Conservation (phyloP, 2,888 invertebrate species). For the Chloromyia formosa region DNA sequence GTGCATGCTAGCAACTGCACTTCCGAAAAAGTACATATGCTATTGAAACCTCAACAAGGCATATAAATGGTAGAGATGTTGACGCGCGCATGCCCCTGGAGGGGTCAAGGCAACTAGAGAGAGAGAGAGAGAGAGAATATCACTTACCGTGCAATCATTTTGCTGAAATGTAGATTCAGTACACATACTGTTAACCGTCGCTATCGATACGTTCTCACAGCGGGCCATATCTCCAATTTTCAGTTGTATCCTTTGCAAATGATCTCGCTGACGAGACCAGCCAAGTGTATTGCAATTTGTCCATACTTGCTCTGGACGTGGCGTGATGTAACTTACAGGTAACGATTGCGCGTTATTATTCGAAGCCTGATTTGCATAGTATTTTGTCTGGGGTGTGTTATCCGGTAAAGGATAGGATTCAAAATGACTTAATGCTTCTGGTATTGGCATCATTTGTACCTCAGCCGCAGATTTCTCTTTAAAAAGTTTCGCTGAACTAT, state of each 20-base stretch:
- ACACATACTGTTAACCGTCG: conserved; percentile 83
- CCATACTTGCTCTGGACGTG: conserved; percentile 56
- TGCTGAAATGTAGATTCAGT: conserved; percentile 81
- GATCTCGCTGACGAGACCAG: conserved; percentile 85
- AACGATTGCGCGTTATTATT: conserved; percentile 45
- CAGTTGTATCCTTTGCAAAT: conserved; percentile 82
- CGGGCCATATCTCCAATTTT: conserved; percentile 79
- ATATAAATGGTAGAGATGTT: no score
- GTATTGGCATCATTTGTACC: conserved; percentile 56
- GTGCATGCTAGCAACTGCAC: no score
- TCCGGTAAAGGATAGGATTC: conserved; percentile 60
- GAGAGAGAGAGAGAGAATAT: no score
- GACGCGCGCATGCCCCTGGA: no score
- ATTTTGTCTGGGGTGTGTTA: conserved; percentile 59
- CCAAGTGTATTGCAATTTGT: conserved; percentile 83
- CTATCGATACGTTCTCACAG: conserved; percentile 86
- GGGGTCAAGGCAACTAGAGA: no score
- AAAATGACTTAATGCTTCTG: conserved; percentile 58
- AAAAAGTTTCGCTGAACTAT: conserved; percentile 40
- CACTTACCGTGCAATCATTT: conserved; percentile 84
- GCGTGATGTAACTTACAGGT: conserved; percentile 50
- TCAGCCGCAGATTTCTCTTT: conserved; percentile 50
- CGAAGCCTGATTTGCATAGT: conserved; percentile 54
- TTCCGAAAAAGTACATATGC: no score
- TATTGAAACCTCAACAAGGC: no score